These are phyloP conservation scores for Lepidurus couesii DNA, from an alignment of 1,140 invertebrate genomes.

Conservation along the genomic window DNA sequence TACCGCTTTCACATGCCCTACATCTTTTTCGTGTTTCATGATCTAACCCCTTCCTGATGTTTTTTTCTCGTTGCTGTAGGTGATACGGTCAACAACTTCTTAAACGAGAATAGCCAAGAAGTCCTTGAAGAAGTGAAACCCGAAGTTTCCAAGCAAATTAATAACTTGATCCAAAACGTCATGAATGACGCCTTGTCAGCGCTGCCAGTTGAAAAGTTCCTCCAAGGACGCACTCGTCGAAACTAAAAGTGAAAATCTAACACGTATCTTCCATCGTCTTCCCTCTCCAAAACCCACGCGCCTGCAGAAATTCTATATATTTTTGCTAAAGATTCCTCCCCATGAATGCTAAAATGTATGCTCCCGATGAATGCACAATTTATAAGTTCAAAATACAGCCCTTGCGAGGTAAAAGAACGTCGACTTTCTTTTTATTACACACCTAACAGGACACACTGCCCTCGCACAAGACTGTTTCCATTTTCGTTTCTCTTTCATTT, in stretches of 20 bases:
- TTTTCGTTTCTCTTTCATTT: background rate
- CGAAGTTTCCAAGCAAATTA: constrained; percentile 49
- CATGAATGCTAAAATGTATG: background rate
- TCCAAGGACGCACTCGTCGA: constrained; percentile 14
- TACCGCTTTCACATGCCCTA: background rate
- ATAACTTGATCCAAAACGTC: constrained; percentile 34
- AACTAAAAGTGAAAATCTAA: constrained; percentile 8
- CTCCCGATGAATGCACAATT: background rate
- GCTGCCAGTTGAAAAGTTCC: constrained; percentile 36
- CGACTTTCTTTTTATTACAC: constrained; percentile 5
- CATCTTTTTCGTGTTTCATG: background rate
- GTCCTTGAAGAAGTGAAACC: constrained; percentile 77
- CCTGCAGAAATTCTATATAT: background rate
- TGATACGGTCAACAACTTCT: constrained; percentile 73
- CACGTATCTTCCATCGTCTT: background rate
- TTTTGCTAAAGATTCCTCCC: background rate
- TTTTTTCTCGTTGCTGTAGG: constrained; percentile 45
- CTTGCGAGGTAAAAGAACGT: background rate
- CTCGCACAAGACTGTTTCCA: background rate
- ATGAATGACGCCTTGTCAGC: constrained; percentile 35
- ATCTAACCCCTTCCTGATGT: background rate
- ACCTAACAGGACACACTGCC: background rate
- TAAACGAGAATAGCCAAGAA: constrained; percentile 75
- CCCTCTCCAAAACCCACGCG: background rate
- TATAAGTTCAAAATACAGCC: background rate